These are phyloP conservation scores for Bungarus multicinctus DNA, from an alignment of 2,113 vertebrate species.

Conservation along the genomic window DNA sequence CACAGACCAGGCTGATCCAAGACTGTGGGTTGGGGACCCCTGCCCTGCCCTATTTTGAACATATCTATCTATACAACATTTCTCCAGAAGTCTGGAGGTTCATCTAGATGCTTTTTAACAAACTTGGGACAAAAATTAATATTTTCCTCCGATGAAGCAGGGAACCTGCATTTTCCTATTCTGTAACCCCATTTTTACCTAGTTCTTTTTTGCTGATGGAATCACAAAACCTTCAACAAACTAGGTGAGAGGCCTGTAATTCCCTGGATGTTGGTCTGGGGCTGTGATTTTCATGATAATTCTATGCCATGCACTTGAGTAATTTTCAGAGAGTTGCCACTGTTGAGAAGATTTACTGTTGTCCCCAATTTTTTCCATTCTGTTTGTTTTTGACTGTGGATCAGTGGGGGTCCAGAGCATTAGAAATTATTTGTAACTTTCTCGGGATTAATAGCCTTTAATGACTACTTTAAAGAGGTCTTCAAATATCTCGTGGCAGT, in stretches of 20 bases:
- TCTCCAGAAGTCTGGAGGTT: not conserved
- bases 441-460: not conserved
- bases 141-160: not conserved
- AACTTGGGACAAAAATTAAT: not conserved
- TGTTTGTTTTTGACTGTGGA: not conserved
- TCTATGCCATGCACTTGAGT: not conserved
- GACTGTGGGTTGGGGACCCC: too few species aligned
- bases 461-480: not conserved
- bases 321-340: not conserved
- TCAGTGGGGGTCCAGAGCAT: not conserved
- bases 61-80: not conserved
- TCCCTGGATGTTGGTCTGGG: not conserved
- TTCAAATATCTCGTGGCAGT: not conserved
- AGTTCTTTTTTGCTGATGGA: not conserved
- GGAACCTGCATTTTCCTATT: not conserved
- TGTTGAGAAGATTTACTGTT: not conserved
- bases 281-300: not conserved
- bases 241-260: not conserved
- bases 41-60: too few species aligned
- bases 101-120: not conserved
- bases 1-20: too few species aligned
- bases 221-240: not conserved
- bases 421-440: not conserved
- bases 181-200: not conserved
- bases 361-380: not conserved